Evolutionary conservation across 2,888 invertebrate species (phyloP), one percentile per base, ranked within the genome.

Genomic region (Sphecodes monilicornis): DNA sequence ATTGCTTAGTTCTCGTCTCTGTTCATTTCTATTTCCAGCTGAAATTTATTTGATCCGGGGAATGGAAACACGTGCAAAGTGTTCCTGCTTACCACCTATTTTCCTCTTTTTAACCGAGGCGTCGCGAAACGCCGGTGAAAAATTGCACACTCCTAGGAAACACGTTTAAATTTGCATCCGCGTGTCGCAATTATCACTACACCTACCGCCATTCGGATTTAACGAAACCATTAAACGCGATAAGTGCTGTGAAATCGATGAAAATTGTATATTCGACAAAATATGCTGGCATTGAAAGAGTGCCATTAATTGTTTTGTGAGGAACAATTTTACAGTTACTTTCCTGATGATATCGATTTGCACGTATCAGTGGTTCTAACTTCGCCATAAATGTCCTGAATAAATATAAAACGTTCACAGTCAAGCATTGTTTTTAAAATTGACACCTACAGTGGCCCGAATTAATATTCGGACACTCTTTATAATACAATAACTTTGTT

Each of bases 61-160:
- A 87, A 89, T 77, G 84, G 84, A 86, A 86, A 87, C 86, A 86
- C 74, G 87, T 82, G 84, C 84, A 79, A 85, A 77, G 86, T 84
- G 84, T 85, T 89, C 80, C 69, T 64, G 79, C 78, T 84, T 78
- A 76, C 72, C 75, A 66, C 60, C 77, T 81, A 57, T 70, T 69
- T 69, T 41, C 66, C 72, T 71, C 60, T 73, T 84, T 84, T 78
- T 78, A 89, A 75, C 78, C 71, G 70, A 73, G 46, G 71, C 66
- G 57, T 36, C 29, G 60, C 26, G 71, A 75, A 57, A 46, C 74
- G 71, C 66, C 81, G 60, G 70, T 82, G 85, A 89, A 85, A 85
- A 85, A 84, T 78, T 84, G 87, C 75, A 66, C 69, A 39, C 75
- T 73, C 70, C 43, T 26, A 13, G 54, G 26, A 26, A 50, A 54